Evolutionary conservation across 1,140 invertebrate genomes (phyloP).

Genomic region (Ooceraea biroi): DNA sequence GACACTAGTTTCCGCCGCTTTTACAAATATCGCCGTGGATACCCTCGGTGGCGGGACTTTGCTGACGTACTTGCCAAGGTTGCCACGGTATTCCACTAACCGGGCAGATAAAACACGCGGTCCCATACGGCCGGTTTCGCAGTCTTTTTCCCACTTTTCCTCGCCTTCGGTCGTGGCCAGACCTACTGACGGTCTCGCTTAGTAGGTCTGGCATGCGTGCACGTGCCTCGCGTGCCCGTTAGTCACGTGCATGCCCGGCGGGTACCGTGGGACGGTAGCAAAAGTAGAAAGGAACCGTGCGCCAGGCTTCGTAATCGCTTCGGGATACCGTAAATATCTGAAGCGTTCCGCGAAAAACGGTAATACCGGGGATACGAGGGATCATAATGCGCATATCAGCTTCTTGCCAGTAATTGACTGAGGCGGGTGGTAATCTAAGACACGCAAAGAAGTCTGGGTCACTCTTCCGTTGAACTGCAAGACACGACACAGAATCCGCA

Average conservation of each 20-base stretch:
- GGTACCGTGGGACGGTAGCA: constrained; percentile 59
- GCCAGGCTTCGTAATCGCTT: constrained; percentile 19
- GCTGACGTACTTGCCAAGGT: constrained; percentile 67
- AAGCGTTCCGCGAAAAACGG: constrained; percentile 11
- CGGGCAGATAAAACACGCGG: constrained; percentile 42
- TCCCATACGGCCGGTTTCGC: constrained; percentile 61
- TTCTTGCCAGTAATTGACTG: neutral
- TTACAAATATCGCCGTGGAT: constrained; percentile 26
- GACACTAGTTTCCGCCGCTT: constrained; percentile 36
- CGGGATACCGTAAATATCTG: constrained; percentile 33
- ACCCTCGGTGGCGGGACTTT: constrained; percentile 18
- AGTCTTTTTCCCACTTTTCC: constrained; percentile 70
- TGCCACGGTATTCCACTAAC: constrained; percentile 43
- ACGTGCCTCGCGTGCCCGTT: constrained; percentile 69
- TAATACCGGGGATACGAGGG: constrained; percentile 15
- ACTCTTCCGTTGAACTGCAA: neutral
- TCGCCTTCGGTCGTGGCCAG: constrained; percentile 50
- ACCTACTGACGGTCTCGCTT: constrained; percentile 59
- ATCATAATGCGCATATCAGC: neutral
- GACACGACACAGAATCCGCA: neutral
- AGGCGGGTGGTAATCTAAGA: neutral
- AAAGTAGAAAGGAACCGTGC: constrained; percentile 57
- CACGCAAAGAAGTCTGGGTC: neutral
- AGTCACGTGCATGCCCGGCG: constrained; percentile 69
- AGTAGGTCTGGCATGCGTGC: constrained; percentile 73